These are phyloP conservation scores for Tachystola acroxantha DNA, from an alignment of 2,888 invertebrate genomes.

Conservation along the genomic window DNA sequence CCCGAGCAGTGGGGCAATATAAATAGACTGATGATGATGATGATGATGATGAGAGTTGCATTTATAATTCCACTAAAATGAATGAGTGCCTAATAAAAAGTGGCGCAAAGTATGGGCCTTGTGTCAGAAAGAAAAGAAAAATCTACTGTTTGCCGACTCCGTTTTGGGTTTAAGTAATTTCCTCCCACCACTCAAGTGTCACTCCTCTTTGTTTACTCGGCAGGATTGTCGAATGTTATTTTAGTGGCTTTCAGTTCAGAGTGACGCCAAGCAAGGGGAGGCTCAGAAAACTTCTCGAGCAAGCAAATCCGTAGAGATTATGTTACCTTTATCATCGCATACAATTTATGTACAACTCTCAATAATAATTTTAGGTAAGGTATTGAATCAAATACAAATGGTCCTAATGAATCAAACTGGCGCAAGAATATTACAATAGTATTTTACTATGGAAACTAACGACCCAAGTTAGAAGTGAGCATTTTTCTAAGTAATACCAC, in stretches of 20 bases:
- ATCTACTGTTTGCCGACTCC: conserved; percentile 35
- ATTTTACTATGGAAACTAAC: conserved; percentile 42
- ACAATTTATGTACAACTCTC: conserved; percentile 2
- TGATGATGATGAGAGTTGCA: too few species aligned
- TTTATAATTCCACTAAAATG: too few species aligned
- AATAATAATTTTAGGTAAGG: neutral
- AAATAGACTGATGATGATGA: too few species aligned
- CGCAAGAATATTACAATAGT: neutral
- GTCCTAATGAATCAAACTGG: neutral
- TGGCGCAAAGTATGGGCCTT: too few species aligned
- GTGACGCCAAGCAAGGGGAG: conserved; percentile 5
- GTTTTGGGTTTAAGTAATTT: conserved; percentile 47
- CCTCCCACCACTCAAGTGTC: conserved; percentile 40
- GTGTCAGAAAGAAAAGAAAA: too few species aligned
- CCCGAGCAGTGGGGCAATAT: too few species aligned
- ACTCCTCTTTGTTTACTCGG: conserved; percentile 33
- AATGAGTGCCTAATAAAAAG: too few species aligned
- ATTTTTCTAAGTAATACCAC: conserved; percentile 54
- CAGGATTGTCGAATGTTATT: conserved; percentile 8
- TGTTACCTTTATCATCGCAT: conserved; percentile 4
- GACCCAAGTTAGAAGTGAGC: conserved; percentile 39
- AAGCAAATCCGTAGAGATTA: conserved; percentile 6
- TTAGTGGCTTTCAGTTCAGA: conserved; percentile 8
- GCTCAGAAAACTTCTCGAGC: conserved; percentile 1
- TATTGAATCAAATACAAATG: too few species aligned